Conservation (phyloP, 2,113 vertebrate genomes). For the Sphaerodactylus townsendi region DNA sequence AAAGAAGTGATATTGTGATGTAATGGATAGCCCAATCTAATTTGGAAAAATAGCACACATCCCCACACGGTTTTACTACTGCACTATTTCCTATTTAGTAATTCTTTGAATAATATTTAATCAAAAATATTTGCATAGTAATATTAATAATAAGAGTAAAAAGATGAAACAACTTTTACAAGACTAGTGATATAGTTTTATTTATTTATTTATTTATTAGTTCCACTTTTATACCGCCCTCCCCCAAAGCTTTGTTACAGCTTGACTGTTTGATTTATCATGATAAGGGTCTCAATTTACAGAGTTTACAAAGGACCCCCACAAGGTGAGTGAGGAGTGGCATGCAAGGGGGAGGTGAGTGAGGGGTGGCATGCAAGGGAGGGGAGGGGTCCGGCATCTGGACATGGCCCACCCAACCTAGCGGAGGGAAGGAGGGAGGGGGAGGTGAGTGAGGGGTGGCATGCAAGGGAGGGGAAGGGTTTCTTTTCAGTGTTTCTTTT, state of each 20-base stretch:
- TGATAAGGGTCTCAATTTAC: constrained; percentile 49
- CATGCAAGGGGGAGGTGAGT: no score
- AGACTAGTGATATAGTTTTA: no score
- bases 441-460: no score
- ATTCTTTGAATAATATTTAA: constrained; percentile 40
- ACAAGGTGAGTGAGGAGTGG: no score
- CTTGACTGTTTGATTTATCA: constrained; percentile 34
- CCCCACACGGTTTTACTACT: not conserved
- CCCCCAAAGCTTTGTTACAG: no score
- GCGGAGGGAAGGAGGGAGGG: no score
- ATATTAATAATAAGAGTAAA: constrained; percentile 21
- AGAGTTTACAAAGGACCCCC: constrained; percentile 51
- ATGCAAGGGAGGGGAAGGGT: no score
- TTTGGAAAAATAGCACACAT: constrained; percentile 32
- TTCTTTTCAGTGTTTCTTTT: constrained; percentile 11
- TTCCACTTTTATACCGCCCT: no score
- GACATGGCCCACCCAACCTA: no score
- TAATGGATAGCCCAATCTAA: constrained; percentile 33
- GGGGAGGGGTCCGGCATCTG: no score
- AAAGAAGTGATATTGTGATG: not conserved
- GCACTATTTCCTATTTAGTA: constrained; percentile 28
- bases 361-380: no score
- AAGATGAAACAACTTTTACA: constrained; percentile 39
- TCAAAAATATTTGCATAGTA: constrained; percentile 50
- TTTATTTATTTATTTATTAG: no score